Conservation (phyloP, 2,113 vertebrate species). For the Urocolius indicus region DNA sequence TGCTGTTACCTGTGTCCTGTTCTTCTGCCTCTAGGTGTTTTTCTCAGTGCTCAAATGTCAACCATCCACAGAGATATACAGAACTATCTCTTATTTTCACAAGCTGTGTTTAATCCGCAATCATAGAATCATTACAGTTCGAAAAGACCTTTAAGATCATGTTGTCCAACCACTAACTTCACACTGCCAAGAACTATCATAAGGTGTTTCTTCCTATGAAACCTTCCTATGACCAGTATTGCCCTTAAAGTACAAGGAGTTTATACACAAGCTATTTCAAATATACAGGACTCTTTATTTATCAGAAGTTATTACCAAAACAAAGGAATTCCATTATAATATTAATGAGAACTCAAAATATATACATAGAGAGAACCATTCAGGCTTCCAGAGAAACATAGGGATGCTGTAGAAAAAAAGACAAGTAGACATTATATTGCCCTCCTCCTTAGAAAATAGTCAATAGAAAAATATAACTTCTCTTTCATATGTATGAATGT, state of each 20-base stretch:
- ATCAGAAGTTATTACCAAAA: not conserved
- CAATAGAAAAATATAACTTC: not conserved
- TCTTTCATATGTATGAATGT: not conserved
- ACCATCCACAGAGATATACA: not conserved
- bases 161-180: too few species aligned
- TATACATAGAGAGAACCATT: not conserved
- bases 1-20: not conserved
- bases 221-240: rapidly evolving
- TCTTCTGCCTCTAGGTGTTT: not conserved
- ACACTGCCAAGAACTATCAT: too few species aligned
- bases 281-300: not conserved
- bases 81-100: not conserved
- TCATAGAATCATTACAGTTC: not conserved
- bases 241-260: not conserved
- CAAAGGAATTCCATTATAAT: not conserved
- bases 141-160: too few species aligned
- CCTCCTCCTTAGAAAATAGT: not conserved
- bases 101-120: not conserved
- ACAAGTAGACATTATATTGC: not conserved
- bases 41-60: not conserved
- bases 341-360: not conserved
- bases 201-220: not conserved
- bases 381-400: not conserved
- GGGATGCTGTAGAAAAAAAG: not conserved
- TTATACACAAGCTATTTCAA: not conserved